phyloP scores from a whole-genome alignment of 2,113 vertebrate species.

The Hemiprocne comata region DNA sequence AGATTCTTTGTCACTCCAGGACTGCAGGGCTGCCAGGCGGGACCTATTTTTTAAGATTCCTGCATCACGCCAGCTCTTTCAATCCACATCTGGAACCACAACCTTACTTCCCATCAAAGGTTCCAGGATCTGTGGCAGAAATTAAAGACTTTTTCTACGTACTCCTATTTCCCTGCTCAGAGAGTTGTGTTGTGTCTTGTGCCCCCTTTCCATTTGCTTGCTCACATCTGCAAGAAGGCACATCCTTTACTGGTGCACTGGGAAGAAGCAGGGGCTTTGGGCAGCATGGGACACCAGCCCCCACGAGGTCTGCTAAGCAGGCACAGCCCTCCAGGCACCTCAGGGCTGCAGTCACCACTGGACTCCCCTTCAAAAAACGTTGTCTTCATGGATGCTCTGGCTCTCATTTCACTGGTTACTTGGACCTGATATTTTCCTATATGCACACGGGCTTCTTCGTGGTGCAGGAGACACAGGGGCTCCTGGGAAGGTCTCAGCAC shows the following conservation, averaged over 20 bases:
- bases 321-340: not conserved
- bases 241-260: accelerated
- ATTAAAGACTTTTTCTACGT: not conserved
- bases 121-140: accelerated
- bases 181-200: not conserved
- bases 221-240: not conserved
- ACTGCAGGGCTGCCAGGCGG: not conserved
- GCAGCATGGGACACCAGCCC: not conserved
- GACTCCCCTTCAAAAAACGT: not conserved
- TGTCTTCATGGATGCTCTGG: not conserved
- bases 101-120: not conserved
- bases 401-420: not conserved
- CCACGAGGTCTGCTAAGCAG: accelerated
- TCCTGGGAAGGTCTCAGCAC: not conserved
- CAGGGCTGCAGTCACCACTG: not conserved
- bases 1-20: not conserved
- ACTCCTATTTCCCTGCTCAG: not conserved
- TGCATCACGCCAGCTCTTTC: not conserved
- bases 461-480: not conserved
- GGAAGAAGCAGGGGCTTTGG: not conserved
- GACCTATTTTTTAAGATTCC: not conserved
- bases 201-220: not conserved
- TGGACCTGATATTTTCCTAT: not conserved
- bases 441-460: accelerated
- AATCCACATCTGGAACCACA: not conserved